phyloP scores from a whole-genome alignment of 2,113 vertebrate species.

The Hepsetus odoe region DNA sequence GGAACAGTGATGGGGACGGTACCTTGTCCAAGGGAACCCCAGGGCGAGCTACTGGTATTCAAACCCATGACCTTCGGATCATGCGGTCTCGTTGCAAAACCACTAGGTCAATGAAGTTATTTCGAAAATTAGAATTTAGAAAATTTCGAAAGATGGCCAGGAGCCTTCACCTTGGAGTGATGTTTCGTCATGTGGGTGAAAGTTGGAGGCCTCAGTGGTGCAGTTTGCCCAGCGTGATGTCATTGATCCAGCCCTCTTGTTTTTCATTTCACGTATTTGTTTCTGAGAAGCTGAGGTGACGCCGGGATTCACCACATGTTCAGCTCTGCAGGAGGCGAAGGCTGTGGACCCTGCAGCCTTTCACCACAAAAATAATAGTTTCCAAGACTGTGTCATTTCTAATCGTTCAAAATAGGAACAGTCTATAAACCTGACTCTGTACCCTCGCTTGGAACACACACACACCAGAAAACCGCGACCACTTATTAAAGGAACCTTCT shows the following conservation, averaged over 20 bases:
- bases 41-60: too few relatives aligned
- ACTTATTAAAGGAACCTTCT: too few relatives aligned
- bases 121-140: too few relatives aligned
- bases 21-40: too few relatives aligned
- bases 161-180: background rate
- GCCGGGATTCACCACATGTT: background rate
- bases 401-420: slow-evolving; percentile 22
- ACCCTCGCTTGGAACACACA: too few relatives aligned
- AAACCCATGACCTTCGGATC: too few relatives aligned
- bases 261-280: background rate
- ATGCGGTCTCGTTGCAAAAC: too few relatives aligned
- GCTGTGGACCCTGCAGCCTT: background rate
- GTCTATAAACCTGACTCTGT: slow-evolving; percentile 17
- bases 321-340: background rate
- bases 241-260: background rate
- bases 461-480: slow-evolving; percentile 5
- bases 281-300: background rate
- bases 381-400: background rate
- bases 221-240: background rate
- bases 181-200: slow-evolving; percentile 1
- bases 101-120: too few relatives aligned
- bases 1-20: too few relatives aligned
- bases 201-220: background rate
- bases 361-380: background rate
- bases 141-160: background rate